phyloP scores from a whole-genome alignment of 2,888 invertebrate species.

The Calliopum simillimum region DNA sequence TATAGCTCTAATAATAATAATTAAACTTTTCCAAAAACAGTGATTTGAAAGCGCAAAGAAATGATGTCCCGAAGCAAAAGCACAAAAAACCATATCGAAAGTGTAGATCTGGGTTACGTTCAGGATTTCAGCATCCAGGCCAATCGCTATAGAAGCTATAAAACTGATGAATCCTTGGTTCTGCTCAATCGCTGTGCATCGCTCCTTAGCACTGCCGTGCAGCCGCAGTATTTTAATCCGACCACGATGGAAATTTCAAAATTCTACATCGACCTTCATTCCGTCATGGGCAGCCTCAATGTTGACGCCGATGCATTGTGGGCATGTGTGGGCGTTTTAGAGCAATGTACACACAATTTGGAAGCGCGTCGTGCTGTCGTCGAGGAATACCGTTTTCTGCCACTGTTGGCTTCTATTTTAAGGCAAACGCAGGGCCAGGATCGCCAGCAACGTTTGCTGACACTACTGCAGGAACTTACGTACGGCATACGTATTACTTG shows the following conservation, averaged over 20 bases:
- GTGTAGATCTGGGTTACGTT: conserved; percentile 48
- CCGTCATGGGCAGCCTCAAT: conserved; percentile 56
- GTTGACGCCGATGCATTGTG: conserved; percentile 59
- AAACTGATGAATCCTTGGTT: conserved; percentile 57
- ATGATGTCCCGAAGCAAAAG: conserved; percentile 19
- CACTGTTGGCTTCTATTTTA: conserved; percentile 57
- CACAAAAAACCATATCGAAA: conserved; percentile 24
- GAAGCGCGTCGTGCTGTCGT: conserved; percentile 59
- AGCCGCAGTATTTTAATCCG: conserved; percentile 53
- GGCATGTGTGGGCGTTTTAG: conserved; percentile 59
- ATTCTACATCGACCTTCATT: conserved; percentile 63
- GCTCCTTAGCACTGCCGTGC: conserved; percentile 44
- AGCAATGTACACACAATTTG: conserved; percentile 61
- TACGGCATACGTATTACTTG: conserved; percentile 83
- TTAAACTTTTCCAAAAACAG: no score
- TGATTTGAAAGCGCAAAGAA: neutral
- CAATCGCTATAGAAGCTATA: conserved; percentile 53
- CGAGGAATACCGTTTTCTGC: conserved; percentile 62
- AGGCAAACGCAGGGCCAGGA: conserved; percentile 56
- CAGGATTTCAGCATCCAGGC: conserved; percentile 60
- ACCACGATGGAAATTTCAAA: conserved; percentile 58
- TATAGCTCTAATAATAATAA: no score
- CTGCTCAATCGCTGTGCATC: conserved; percentile 61
- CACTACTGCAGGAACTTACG: conserved; percentile 74
- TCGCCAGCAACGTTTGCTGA: conserved; percentile 55